Evolutionary conservation across 2,113 vertebrate species (phyloP), one percentile per base, ranked within the genome.

Genomic region (Sylvia atricapilla): DNA sequence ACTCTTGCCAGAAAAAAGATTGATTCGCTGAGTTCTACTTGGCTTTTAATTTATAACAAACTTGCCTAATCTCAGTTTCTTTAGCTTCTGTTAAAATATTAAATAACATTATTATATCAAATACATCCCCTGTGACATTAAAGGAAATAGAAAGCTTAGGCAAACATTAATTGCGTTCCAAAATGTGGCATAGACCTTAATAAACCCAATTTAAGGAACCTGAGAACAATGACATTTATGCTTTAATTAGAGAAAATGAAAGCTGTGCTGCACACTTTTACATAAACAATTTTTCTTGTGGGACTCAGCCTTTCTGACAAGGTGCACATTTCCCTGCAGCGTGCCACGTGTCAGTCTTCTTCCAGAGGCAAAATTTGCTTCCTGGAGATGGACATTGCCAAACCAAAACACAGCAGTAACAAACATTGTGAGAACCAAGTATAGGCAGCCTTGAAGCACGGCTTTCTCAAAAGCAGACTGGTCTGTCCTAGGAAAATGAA

Each of bases 31-130:
- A 72, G 64, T 37, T 84, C 82, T 84, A 18, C 56, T 91, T 79
- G 55, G 46, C 50, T 91, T 95, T 95, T 92, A 92, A 96, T 93
- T 93, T 96, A 72, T 24, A 95, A 88, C 33, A 83, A 93, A 75
- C 67, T 90, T 75, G 41, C 31, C 43, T 67, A 56, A 75, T 84
- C 78, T 96, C 67, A 35, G 81, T 85, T 87, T 92, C 87, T 78
- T 63, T 66, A 74, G 81, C 69, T 62, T 68, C 41, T 30, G 62
- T 72, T 95, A 94, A 96, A 94, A 95, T 94, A 95, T 84, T 94
- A 92, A 93, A 74, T 74, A 86, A 80, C 70, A 72, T 84, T 81
- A 69, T 64, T 83, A 67, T 53, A 84, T 91, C 56, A 91, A 84
- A 72, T 70, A 73, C 37, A 93, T 94, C 87, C 78, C 79, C 67